These are phyloP conservation scores for Bambusicola thoracicus DNA, from an alignment of 2,113 vertebrate species.

Conservation along the genomic window DNA sequence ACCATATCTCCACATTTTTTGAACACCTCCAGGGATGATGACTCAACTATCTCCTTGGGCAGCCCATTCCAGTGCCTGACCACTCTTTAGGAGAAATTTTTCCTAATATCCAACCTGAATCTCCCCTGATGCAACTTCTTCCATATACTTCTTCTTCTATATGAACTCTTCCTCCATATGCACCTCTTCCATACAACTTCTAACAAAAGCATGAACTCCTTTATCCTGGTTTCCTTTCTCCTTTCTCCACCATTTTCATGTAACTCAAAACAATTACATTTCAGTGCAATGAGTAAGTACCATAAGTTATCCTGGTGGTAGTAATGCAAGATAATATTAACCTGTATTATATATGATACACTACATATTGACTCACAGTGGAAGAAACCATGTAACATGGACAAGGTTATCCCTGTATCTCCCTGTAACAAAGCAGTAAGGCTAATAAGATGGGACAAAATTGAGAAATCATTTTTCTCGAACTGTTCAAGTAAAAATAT, in stretches of 20 bases:
- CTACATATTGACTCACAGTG: background rate
- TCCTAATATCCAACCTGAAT: too few species aligned
- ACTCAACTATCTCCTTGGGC: too few species aligned
- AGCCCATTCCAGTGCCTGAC: too few species aligned
- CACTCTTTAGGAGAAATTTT: too few species aligned
- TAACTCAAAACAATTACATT: background rate
- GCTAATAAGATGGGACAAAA: background rate
- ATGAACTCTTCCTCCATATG: too few species aligned
- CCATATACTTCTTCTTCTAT: too few species aligned
- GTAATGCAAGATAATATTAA: background rate
- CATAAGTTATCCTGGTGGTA: background rate
- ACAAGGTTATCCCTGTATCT: background rate
- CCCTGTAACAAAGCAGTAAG: background rate
- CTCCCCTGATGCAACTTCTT: too few species aligned
- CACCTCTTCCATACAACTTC: background rate
- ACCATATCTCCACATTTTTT: too few species aligned
- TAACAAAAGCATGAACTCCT: background rate
- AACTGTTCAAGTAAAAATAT: conserved; percentile 33
- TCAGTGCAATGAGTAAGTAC: background rate
- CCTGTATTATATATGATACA: background rate
- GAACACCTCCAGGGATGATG: too few species aligned
- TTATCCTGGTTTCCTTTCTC: background rate
- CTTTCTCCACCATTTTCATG: background rate
- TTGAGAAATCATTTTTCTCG: background rate
- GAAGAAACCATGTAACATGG: background rate